Evolutionary conservation across 2,113 vertebrate genomes (phyloP), one percentile per base, ranked within the genome.

Genomic region (Garra rufa): DNA sequence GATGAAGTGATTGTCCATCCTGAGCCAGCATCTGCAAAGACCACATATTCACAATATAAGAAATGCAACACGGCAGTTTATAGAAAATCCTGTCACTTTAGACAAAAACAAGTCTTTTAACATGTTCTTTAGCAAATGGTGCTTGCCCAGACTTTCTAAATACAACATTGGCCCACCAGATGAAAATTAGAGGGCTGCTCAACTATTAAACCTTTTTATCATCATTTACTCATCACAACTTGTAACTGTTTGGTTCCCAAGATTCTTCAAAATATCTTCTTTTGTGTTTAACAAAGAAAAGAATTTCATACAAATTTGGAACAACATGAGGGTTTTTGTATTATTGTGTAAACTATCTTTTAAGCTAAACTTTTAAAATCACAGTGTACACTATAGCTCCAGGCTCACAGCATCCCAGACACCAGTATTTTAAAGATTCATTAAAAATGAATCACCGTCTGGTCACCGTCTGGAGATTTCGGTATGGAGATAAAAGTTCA

Each of bases 1-100:
- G 94, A 99, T 99, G 94, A 99, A 99, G 92, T 99, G 98, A 92
- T 99, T 99, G 94, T 99, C 98, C 94, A 98, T 95, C 52, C 95
- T 96, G 88, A 99, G 96, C 98, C 98, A 99, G 94, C 98, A 99
- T 91, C 98, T 99, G 81, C 74, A 83, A 28, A 78, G 24, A 82
- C 26, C 8, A 21, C 17, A 74, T 83, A 63, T 75, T 34, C 63
- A 61, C 34, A 74, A 70, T 67, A 21, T 90, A 0, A 69, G 87
- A 91, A 89, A 91, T 83, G 85, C 76, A 71, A 44, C 21, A 71
- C 15, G 70, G 21, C 41, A 73, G 69, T 7, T 73, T 15, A 44
- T n/a, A 73, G 41, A 73, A 44, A 24, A 44, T 73, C 13, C 41
- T 8, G n/a, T 8, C 15, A 15, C n/a, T 44, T 44, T 44, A 44